Percentiles rank a stretch among this genome's conserved stretches.
Evolutionary conservation across 2,797 vertebrate species (phyloP).

Genomic region (Loriculus beryllinus): DNA sequence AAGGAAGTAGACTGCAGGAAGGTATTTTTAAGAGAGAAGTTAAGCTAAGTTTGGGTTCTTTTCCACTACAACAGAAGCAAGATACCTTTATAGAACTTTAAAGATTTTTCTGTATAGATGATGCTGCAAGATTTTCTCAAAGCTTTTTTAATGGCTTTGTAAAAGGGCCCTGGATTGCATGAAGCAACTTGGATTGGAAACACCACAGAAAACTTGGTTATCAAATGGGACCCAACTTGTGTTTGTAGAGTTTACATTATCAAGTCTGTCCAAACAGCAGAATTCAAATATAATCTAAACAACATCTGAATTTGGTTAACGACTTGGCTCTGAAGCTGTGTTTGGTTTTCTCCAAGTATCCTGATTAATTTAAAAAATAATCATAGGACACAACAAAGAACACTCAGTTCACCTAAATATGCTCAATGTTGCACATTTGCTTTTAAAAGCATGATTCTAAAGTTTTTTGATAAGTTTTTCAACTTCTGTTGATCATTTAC

Average conservation of each 20-base stretch:
- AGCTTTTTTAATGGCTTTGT: neutral
- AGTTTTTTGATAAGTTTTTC: neutral
- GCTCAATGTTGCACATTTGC: neutral
- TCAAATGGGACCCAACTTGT: neutral
- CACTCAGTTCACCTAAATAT: neutral
- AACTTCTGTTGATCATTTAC: neutral
- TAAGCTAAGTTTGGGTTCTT: neutral
- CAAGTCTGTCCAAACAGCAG: neutral
- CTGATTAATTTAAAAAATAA: neutral
- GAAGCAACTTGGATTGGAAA: neutral
- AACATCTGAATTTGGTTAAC: constrained; percentile 39
- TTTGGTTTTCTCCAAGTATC: neutral
- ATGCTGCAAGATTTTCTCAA: neutral
- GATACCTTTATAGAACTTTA: neutral
- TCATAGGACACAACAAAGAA: neutral
- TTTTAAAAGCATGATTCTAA: neutral
- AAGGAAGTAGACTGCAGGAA: neutral
- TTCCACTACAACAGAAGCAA: neutral
- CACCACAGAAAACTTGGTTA: neutral
- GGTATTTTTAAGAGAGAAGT: neutral
- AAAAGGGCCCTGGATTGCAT: neutral
- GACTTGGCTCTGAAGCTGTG: neutral
- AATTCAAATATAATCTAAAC: constrained; percentile 9
- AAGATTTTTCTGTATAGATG: neutral
- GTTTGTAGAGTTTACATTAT: constrained; percentile 28